A percentile compares a stretch with the other conserved stretches of the same genome.
phyloP scores from a whole-genome alignment of 2,113 vertebrate species.

The Anthoscopus minutus region DNA sequence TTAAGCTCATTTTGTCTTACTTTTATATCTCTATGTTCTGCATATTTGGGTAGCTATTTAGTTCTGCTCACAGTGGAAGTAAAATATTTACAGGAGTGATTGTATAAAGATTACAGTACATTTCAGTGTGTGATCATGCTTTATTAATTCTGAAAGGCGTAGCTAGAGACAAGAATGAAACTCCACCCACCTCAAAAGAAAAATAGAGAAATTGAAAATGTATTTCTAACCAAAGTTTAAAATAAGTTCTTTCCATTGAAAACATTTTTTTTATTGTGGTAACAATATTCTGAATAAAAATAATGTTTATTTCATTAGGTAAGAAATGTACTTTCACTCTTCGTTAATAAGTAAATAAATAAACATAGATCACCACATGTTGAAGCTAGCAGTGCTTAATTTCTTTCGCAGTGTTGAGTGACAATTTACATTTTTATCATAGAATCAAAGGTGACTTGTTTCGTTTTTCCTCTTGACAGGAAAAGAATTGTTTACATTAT shows the following conservation, averaged over 20 bases:
- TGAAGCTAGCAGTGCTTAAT: not conserved
- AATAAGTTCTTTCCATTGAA: not conserved
- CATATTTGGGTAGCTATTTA: not conserved
- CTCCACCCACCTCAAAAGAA: not conserved
- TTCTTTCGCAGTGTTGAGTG: not conserved
- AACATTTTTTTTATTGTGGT: not conserved
- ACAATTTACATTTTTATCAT: not conserved
- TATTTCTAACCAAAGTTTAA: not conserved
- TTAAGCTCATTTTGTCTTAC: not conserved
- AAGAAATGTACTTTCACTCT: not conserved
- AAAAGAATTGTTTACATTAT: slow-evolving; percentile 58
- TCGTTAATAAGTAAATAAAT: not conserved
- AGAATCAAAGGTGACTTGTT: slow-evolving; percentile 29
- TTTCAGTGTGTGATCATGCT: not conserved
- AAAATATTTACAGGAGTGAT: not conserved
- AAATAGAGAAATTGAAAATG: not conserved
- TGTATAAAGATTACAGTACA: not conserved
- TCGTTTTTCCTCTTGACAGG: slow-evolving; percentile 41
- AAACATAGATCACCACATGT: not conserved
- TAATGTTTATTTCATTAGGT: not conserved
- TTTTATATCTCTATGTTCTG: not conserved
- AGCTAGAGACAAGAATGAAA: not conserved
- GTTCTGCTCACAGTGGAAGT: not conserved
- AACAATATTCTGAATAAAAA: not conserved
- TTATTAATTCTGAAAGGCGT: not conserved